Conservation (phyloP, 2,888 invertebrate species). For the Stenodera caucasica region DNA sequence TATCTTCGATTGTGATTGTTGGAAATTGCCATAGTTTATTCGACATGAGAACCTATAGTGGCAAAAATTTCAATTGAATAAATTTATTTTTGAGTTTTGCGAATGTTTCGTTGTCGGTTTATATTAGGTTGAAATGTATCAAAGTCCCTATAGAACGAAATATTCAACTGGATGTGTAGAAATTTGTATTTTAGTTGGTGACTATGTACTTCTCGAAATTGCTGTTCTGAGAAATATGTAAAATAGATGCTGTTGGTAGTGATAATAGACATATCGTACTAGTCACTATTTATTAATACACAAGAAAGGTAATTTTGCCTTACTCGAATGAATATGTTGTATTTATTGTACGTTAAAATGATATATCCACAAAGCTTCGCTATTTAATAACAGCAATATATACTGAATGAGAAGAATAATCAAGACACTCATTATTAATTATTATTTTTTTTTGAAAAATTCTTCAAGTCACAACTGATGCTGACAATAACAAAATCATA, state of each 20-base stretch:
- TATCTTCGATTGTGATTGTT: too few relatives aligned
- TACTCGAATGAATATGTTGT: background rate
- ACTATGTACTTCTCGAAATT: background rate
- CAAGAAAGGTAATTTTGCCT: background rate
- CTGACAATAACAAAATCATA: too few relatives aligned
- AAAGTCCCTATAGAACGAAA: conserved; percentile 1
- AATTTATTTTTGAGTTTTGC: background rate
- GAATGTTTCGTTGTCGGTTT: background rate
- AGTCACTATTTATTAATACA: background rate
- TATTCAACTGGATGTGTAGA: conserved; percentile 6
- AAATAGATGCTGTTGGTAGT: background rate
- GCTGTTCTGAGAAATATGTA: conserved; percentile 3
- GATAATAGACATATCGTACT: background rate
- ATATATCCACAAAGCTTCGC: background rate
- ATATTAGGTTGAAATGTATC: conserved; percentile 3
- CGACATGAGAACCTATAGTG: too few relatives aligned
- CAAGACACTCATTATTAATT: too few relatives aligned
- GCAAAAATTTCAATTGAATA: too few relatives aligned
- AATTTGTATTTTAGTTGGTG: conserved; percentile 8
- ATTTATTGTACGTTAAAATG: too few relatives aligned
- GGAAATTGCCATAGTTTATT: too few relatives aligned
- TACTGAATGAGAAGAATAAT: too few relatives aligned
- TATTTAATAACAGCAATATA: background rate
- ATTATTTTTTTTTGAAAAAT: too few relatives aligned
- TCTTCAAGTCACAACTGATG: too few relatives aligned